Conservation (phyloP, 2,113 vertebrate species). For the Eulemur rufifrons region DNA sequence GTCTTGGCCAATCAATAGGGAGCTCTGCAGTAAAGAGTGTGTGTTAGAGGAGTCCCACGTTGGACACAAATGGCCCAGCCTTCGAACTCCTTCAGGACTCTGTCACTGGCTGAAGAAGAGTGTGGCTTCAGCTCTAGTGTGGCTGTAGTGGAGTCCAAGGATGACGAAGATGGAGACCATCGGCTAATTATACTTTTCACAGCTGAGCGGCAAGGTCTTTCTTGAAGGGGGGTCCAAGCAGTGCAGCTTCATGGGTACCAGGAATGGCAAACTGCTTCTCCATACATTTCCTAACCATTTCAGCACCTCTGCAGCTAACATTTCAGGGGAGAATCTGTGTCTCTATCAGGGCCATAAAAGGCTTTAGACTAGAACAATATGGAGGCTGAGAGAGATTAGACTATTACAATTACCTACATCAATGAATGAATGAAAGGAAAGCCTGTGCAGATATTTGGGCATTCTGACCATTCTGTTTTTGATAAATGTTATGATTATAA, state of each 20-base stretch:
- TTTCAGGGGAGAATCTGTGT: not conserved
- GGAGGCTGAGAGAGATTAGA: not conserved
- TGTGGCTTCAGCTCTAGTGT: not conserved
- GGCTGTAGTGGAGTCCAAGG: no score
- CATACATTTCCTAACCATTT: not conserved
- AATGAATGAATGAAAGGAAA: not conserved
- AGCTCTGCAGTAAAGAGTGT: not conserved
- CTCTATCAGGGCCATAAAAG: not conserved
- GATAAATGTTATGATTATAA: rapidly evolving
- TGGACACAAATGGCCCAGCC: not conserved
- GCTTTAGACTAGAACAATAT: not conserved
- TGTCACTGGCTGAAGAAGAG: not conserved
- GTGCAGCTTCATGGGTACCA: not conserved
- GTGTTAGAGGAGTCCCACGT: not conserved
- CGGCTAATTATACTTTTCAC: not conserved
- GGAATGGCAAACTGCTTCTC: not conserved
- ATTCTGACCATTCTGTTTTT: not conserved
- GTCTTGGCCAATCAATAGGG: not conserved
- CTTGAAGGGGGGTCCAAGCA: not conserved
- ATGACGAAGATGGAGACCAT: rapidly evolving
- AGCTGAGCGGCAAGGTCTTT: not conserved
- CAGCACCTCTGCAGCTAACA: not conserved
- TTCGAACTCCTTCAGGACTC: not conserved
- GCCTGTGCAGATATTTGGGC: not conserved
- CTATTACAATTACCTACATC: not conserved